Conservation (phyloP, 2,113 vertebrate genomes). For the Ornithorhynchus anatinus region DNA sequence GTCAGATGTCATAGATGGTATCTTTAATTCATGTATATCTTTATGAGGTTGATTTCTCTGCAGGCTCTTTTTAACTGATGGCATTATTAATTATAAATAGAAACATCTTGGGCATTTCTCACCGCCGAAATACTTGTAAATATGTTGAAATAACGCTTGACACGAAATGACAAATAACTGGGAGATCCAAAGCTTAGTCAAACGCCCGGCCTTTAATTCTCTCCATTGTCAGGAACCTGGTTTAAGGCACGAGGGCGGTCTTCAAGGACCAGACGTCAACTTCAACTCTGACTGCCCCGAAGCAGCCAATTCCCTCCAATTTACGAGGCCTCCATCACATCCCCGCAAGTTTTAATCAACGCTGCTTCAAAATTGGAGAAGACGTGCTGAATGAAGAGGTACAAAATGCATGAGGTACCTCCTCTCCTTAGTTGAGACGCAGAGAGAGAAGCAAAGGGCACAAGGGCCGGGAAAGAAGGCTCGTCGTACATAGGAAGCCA, state of each 20-base stretch:
- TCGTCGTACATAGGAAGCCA: no score
- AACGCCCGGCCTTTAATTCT: background rate
- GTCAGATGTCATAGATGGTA: constrained; percentile 35
- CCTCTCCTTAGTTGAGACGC: background rate
- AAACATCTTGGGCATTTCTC: background rate
- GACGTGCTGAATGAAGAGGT: background rate
- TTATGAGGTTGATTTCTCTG: background rate
- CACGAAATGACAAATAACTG: constrained; percentile 1
- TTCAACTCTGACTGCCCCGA: background rate
- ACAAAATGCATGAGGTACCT: background rate
- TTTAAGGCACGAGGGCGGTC: background rate
- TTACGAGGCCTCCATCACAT: background rate
- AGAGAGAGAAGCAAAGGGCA: background rate
- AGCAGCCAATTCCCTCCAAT: background rate
- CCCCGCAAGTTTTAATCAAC: background rate
- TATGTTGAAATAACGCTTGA: background rate
- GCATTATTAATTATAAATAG: constrained; percentile 28
- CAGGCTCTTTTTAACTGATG: constrained; percentile 12
- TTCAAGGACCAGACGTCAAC: background rate
- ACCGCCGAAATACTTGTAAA: background rate
- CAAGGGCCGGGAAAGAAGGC: background rate
- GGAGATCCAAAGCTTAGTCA: constrained; percentile 1
- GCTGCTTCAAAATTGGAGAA: background rate
- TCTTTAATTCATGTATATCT: constrained; percentile 22
- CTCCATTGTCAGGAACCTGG: background rate